phyloP scores from a whole-genome alignment of 1,140 invertebrate species.

The Fopius arisanus region DNA sequence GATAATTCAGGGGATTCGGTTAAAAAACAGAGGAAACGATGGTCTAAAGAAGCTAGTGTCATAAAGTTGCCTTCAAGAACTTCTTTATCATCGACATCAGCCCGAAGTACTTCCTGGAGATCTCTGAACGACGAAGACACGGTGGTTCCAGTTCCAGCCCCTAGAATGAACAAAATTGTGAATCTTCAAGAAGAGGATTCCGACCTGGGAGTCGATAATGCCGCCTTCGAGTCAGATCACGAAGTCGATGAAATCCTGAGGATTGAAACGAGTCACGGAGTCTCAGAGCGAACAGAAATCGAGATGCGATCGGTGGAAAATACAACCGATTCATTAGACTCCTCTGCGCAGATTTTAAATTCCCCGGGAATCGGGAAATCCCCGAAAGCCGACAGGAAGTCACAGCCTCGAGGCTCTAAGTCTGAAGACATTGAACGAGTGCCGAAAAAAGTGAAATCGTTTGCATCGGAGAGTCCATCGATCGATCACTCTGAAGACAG shows the following conservation, averaged over 20 bases:
- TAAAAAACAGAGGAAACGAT: constrained; percentile 43
- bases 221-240: constrained; percentile 48
- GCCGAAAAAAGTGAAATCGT: neutral
- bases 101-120: constrained; percentile 37
- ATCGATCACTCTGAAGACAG: neutral
- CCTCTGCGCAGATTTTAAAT: neutral
- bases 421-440: neutral
- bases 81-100: constrained; percentile 24
- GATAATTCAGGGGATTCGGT: constrained; percentile 25
- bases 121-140: constrained; percentile 9
- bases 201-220: constrained; percentile 42
- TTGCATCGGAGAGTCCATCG: neutral
- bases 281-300: constrained; percentile 43
- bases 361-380: neutral
- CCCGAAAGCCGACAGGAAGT: neutral
- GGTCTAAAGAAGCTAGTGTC: constrained; percentile 42
- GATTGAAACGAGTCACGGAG: constrained; percentile 51
- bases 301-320: constrained; percentile 37
- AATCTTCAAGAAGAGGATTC: constrained; percentile 15
- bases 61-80: constrained; percentile 37
- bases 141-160: constrained; percentile 40
- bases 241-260: constrained; percentile 50
- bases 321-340: constrained; percentile 1
- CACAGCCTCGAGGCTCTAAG: neutral
- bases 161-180: constrained; percentile 31